phyloP scores from a whole-genome alignment of 1,140 invertebrate species.

The Psix sp. region DNA sequence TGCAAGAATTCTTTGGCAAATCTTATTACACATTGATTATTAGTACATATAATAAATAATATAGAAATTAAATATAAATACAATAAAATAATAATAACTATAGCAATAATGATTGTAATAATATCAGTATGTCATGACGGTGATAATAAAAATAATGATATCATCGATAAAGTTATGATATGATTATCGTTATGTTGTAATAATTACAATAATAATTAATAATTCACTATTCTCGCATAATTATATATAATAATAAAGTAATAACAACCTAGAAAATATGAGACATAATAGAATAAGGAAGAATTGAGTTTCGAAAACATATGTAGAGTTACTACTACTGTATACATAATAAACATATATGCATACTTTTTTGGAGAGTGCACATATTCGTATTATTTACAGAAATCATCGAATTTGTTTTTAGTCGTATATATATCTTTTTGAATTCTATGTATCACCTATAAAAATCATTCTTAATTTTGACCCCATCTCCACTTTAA shows the following conservation, averaged over 20 bases:
- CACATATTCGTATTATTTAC: background rate
- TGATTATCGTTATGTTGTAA: constrained; percentile 62
- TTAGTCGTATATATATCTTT: constrained; percentile 19
- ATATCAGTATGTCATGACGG: constrained; percentile 51
- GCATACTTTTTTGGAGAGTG: background rate
- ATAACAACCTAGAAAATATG: constrained; percentile 70
- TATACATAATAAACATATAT: constrained; percentile 33
- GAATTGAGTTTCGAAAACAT: constrained; percentile 35
- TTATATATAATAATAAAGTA: constrained; percentile 66
- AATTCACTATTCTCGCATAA: constrained; percentile 57
- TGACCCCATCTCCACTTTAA: constrained; percentile 23
- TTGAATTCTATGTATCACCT: constrained; percentile 32
- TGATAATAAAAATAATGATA: constrained; percentile 63
- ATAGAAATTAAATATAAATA: constrained; percentile 73
- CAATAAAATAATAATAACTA: too few species aligned
- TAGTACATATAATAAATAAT: constrained; percentile 76
- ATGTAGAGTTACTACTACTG: constrained; percentile 40
- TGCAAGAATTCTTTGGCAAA: constrained; percentile 76
- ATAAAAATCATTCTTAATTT: constrained; percentile 20
- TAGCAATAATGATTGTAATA: too few species aligned
- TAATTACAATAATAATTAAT: constrained; percentile 60
- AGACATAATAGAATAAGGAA: constrained; percentile 44
- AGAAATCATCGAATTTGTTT: constrained; percentile 1
- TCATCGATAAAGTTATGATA: constrained; percentile 43
- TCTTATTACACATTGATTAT: constrained; percentile 77